A percentile compares a stretch with the other conserved stretches of the same genome.
phyloP scores from a whole-genome alignment of 2,113 vertebrate species.

The Pygoscelis antarcticus region DNA sequence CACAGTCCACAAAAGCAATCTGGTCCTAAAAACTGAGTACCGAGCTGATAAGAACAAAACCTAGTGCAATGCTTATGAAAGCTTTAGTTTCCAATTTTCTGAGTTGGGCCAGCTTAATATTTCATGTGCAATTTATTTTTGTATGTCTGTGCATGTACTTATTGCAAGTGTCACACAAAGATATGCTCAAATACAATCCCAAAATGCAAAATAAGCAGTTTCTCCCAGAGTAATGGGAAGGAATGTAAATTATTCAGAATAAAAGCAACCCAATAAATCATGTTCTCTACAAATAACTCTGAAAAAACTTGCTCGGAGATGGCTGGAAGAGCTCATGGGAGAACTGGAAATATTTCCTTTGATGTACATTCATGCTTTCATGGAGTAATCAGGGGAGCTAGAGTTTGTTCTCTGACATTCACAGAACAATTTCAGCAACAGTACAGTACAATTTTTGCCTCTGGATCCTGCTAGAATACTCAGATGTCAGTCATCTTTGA shows the following conservation, averaged over 20 bases:
- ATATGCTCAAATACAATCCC: neutral
- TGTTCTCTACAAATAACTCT: neutral
- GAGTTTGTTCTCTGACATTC: neutral
- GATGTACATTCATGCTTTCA: neutral
- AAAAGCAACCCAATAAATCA: slow-evolving; percentile 19
- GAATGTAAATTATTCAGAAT: slow-evolving; percentile 19
- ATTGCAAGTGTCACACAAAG: neutral
- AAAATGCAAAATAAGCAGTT: slow-evolving; percentile 21
- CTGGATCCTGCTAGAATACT: neutral
- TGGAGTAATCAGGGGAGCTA: neutral
- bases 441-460: neutral
- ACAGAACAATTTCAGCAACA: neutral
- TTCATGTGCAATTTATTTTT: neutral
- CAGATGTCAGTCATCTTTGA: neutral
- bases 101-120: neutral
- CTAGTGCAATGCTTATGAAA: neutral
- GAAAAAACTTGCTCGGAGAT: neutral
- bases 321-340: neutral
- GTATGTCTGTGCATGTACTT: neutral
- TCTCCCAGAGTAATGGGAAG: neutral
- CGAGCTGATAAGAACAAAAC: neutral
- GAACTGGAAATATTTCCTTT: neutral
- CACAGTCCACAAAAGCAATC: neutral
- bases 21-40: neutral
- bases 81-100: neutral